phyloP scores from a whole-genome alignment of 1,140 invertebrate genomes.

The Dendrolimus punctatus region DNA sequence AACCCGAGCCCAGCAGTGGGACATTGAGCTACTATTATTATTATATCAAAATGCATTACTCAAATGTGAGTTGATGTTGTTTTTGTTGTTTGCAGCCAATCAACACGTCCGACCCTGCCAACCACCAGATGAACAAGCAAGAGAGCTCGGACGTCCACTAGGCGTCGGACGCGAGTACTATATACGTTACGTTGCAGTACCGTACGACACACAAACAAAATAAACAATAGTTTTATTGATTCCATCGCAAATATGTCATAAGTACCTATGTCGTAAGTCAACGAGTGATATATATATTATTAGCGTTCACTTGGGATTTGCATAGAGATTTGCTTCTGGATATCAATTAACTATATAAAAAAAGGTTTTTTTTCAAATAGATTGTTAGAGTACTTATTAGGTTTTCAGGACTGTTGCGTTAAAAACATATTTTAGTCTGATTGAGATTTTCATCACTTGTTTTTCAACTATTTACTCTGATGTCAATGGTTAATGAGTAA shows the following conservation, averaged over 20 bases:
- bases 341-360: neutral
- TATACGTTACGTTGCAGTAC: conserved; percentile 48
- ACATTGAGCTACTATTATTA: too few relatives aligned
- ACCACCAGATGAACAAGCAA: conserved; percentile 76
- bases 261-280: conserved; percentile 50
- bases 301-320: conserved; percentile 30
- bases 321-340: conserved; percentile 22
- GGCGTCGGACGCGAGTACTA: conserved; percentile 32
- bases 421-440: too few relatives aligned
- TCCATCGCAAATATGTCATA: conserved; percentile 58
- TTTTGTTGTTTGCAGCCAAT: conserved; percentile 67
- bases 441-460: too few relatives aligned
- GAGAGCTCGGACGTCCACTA: conserved; percentile 71
- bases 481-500: too few relatives aligned
- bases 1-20: too few relatives aligned
- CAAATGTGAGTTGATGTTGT: neutral
- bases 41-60: too few relatives aligned
- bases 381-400: too few relatives aligned
- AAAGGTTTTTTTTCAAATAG: too few relatives aligned
- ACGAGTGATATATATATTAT: conserved; percentile 28
- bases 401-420: too few relatives aligned
- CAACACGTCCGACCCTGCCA: conserved; percentile 76
- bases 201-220: conserved; percentile 29
- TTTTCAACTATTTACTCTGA: too few relatives aligned
- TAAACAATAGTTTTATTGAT: conserved; percentile 67